Evolutionary conservation across 2,797 vertebrate genomes (phyloP).

Genomic region (Leucoraja ocellata): DNA sequence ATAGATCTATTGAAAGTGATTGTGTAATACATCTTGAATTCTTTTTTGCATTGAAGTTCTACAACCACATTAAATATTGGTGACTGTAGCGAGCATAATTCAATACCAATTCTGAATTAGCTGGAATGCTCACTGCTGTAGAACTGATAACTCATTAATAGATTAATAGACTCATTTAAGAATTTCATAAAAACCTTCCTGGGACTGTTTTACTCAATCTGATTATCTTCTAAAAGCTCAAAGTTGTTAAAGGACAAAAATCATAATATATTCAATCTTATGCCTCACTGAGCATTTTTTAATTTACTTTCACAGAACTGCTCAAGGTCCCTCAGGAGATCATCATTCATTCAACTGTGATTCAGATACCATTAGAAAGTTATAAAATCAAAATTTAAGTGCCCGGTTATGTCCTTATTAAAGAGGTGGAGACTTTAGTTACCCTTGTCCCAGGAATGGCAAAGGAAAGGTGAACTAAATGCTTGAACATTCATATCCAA

Average conservation of each 20-base stretch:
- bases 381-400: constrained; percentile 13
- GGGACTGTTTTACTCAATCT: constrained; percentile 24
- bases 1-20: too few species aligned
- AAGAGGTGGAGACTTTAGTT: neutral
- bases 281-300: constrained; percentile 30
- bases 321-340: constrained; percentile 32
- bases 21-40: too few species aligned
- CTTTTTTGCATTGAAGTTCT: neutral
- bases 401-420: neutral
- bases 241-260: constrained; percentile 32
- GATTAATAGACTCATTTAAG: constrained; percentile 12
- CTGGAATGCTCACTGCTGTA: neutral
- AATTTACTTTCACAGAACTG: constrained; percentile 23
- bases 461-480: neutral
- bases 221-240: constrained; percentile 30
- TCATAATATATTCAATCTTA: constrained; percentile 34
- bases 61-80: neutral
- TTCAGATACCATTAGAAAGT: constrained; percentile 10
- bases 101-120: constrained; percentile 1
- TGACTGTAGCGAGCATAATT: constrained; percentile 4
- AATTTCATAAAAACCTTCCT: constrained; percentile 18
- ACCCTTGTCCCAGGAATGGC: neutral
- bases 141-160: constrained; percentile 24
- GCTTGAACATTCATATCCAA: neutral
- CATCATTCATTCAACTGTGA: constrained; percentile 12